phyloP scores from a whole-genome alignment of 2,797 vertebrate genomes.

The Darevskia mixta region DNA sequence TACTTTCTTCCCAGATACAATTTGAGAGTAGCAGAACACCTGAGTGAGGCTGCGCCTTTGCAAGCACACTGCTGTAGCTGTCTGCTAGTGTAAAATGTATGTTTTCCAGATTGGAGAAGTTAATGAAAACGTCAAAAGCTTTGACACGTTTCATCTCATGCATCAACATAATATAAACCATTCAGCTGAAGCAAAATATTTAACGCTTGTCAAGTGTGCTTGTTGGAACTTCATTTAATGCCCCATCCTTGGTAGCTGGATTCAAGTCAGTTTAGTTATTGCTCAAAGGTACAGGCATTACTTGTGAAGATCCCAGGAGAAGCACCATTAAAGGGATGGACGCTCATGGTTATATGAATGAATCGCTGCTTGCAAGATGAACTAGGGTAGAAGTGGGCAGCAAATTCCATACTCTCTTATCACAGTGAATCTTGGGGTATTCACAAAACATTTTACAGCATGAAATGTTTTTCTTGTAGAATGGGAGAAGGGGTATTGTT shows the following conservation, averaged over 20 bases:
- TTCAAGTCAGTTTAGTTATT: not conserved
- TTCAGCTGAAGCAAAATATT: constrained; percentile 27
- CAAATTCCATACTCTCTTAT: not conserved
- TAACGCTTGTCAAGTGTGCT: constrained; percentile 12
- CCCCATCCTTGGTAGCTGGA: not conserved
- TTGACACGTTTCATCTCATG: constrained; percentile 22
- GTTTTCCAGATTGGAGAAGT: constrained; percentile 21
- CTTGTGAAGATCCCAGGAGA: not conserved
- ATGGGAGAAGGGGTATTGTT: not conserved
- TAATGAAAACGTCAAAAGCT: constrained; percentile 22
- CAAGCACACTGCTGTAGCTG: not conserved
- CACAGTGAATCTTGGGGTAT: not conserved
- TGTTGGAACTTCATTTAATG: constrained; percentile 2
- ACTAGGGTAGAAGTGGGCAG: not conserved
- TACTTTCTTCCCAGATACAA: not conserved
- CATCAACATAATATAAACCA: constrained; percentile 16
- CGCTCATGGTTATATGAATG: too few relatives aligned
- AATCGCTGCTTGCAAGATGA: not conserved
- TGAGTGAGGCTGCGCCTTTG: not conserved
- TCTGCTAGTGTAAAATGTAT: constrained; percentile 14
- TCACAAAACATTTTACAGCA: not conserved
- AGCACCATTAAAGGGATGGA: not conserved
- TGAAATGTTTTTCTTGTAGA: not conserved
- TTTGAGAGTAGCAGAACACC: not conserved
- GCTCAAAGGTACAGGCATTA: not conserved